phyloP scores from a whole-genome alignment of 1,140 invertebrate species.

The Agrypnia vestita region DNA sequence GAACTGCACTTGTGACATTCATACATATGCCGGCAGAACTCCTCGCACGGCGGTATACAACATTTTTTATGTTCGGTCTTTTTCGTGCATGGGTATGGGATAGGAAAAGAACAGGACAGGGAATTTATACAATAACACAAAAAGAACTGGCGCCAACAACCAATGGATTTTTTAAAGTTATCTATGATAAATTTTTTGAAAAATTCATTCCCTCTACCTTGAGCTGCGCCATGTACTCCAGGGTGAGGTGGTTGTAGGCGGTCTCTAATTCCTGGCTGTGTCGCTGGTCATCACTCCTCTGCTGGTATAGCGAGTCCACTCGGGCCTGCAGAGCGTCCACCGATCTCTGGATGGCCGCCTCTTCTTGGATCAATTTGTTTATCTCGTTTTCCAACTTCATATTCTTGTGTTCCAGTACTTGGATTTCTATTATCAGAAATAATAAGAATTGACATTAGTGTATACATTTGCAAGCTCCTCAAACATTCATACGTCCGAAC shows the following conservation, averaged over 20 bases:
- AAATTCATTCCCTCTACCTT: background rate
- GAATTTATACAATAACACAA: no score
- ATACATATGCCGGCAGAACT: no score
- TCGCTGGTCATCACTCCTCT: constrained; percentile 75
- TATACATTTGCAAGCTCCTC: background rate
- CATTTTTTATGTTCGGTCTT: no score
- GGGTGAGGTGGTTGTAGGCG: constrained; percentile 74
- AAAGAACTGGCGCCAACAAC: no score
- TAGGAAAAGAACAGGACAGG: no score
- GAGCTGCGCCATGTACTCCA: constrained; percentile 72
- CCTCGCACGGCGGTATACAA: no score
- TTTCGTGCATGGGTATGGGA: no score
- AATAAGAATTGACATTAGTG: constrained; percentile 11
- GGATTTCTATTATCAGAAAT: constrained; percentile 73
- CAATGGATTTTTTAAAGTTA: no score
- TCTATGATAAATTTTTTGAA: no score
- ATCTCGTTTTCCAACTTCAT: constrained; percentile 79
- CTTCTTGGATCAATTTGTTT: constrained; percentile 74
- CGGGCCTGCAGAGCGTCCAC: constrained; percentile 74
- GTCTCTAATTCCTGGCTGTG: constrained; percentile 76
- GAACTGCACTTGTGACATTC: no score
- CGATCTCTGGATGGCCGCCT: constrained; percentile 73
- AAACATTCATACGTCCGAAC: background rate
- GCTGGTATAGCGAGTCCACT: constrained; percentile 75
- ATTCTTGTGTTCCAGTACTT: constrained; percentile 84